A percentile compares a stretch with the other conserved stretches of the same genome.
These are phyloP conservation scores for Drosophila kambysellisi DNA, from an alignment of 2,888 invertebrate genomes.

Conservation along the genomic window DNA sequence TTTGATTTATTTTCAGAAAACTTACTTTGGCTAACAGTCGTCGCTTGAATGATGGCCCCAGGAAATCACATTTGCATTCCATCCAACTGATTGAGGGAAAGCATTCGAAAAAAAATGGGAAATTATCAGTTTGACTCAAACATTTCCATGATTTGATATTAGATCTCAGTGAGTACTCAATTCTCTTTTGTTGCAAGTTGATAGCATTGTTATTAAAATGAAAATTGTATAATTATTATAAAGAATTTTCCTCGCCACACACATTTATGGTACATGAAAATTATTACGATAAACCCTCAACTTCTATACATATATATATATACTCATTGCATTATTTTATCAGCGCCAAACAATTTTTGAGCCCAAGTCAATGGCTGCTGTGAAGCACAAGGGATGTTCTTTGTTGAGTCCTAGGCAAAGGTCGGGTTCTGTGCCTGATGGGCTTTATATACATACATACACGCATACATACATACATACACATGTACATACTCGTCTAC, in stretches of 20 bases:
- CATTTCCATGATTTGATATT: not conserved
- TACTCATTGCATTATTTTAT: conserved; percentile 1
- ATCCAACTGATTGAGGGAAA: conserved; percentile 6
- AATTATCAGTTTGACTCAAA: not conserved
- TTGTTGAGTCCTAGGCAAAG: conserved; percentile 41
- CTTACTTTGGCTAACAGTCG: conserved; percentile 47
- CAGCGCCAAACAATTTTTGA: not conserved
- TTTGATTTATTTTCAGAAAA: conserved; percentile 74
- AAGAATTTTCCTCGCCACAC: not conserved
- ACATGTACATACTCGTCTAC: conserved; percentile 9
- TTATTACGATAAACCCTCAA: not conserved
- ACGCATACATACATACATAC: conserved; percentile 1
- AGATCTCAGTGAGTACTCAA: not conserved
- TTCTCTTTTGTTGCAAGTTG: not conserved
- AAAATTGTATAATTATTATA: not conserved
- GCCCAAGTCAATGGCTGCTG: conserved; percentile 30
- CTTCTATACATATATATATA: not conserved
- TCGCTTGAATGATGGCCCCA: conserved; percentile 40
- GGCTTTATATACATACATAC: conserved; percentile 8
- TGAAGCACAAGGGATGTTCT: conserved; percentile 34
- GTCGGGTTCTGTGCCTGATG: conserved; percentile 26
- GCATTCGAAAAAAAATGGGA: not conserved
- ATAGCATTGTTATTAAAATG: not conserved
- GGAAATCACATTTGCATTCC: conserved; percentile 29
- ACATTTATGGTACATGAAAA: not conserved